These are phyloP conservation scores for Anguilla marmorata DNA, from an alignment of 2,797 vertebrate species.

Conservation along the genomic window DNA sequence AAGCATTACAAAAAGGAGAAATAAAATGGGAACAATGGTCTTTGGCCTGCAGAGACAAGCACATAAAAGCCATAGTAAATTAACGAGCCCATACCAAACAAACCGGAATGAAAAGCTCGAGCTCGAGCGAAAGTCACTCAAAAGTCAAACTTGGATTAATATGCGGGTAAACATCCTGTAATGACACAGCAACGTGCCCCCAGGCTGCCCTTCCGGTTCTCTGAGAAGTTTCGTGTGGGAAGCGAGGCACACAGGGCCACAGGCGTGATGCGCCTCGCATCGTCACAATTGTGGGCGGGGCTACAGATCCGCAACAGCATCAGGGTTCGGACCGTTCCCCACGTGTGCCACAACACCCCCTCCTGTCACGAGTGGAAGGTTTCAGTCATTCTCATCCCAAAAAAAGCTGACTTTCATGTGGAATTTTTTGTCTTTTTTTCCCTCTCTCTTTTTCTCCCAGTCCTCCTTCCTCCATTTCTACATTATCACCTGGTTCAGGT, in stretches of 20 bases:
- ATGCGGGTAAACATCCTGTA: neutral
- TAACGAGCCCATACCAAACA: neutral
- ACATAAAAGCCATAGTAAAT: neutral
- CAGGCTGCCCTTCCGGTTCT: neutral
- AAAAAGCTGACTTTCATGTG: no score
- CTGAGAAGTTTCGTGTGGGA: neutral
- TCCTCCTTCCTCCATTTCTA: neutral
- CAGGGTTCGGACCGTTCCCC: no score
- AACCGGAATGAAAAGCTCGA: neutral
- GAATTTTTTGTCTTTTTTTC: neutral
- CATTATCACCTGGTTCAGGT: neutral
- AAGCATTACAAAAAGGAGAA: neutral
- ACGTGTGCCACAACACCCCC: no score
- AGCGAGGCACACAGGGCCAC: neutral
- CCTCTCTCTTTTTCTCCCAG: neutral
- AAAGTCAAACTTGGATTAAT: neutral
- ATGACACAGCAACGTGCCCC: neutral
- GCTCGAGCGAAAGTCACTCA: neutral
- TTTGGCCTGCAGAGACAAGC: neutral
- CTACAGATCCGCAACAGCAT: no score
- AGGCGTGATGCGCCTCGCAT: neutral
- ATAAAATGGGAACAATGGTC: neutral
- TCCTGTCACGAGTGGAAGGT: no score
- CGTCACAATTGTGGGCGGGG: neutral
- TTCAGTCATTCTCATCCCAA: neutral